These are phyloP conservation scores for Stenolophus ochropezus DNA, from an alignment of 2,888 invertebrate species.

Conservation along the genomic window DNA sequence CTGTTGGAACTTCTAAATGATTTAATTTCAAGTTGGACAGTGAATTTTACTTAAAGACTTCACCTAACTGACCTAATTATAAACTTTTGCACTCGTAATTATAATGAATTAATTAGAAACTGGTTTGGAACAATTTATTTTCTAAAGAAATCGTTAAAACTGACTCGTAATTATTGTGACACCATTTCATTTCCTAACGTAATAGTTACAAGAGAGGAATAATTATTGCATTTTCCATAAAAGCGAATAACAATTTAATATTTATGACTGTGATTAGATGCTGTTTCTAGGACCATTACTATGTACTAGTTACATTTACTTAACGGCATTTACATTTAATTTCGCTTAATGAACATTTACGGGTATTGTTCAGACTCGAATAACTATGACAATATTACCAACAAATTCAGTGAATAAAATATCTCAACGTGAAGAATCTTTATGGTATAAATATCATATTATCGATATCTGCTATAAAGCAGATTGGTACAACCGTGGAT, in stretches of 20 bases:
- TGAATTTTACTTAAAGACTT: conserved; percentile 48
- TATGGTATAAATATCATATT: no score
- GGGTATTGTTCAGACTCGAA: no score
- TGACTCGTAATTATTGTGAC: conserved; percentile 7
- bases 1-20: conserved; percentile 34
- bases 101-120: conserved; percentile 50
- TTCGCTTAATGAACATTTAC: no score
- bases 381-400: no score
- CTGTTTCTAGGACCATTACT: no score
- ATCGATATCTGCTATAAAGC: no score
- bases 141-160: conserved; percentile 33
- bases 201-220: conserved; percentile 4
- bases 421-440: no score
- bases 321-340: no score
- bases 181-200: conserved; percentile 7
- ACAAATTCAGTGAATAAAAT: no score
- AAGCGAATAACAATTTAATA: neutral
- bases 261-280: neutral
- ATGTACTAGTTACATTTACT: no score
- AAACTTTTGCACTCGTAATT: conserved; percentile 44
- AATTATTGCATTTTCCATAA: neutral
- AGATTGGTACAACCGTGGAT: no score
- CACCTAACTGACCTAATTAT: conserved; percentile 48
- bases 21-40: conserved; percentile 47
- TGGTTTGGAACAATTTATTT: conserved; percentile 26